phyloP scores from a whole-genome alignment of 2,797 vertebrate genomes.

The Schizopygopsis pylzovi region DNA sequence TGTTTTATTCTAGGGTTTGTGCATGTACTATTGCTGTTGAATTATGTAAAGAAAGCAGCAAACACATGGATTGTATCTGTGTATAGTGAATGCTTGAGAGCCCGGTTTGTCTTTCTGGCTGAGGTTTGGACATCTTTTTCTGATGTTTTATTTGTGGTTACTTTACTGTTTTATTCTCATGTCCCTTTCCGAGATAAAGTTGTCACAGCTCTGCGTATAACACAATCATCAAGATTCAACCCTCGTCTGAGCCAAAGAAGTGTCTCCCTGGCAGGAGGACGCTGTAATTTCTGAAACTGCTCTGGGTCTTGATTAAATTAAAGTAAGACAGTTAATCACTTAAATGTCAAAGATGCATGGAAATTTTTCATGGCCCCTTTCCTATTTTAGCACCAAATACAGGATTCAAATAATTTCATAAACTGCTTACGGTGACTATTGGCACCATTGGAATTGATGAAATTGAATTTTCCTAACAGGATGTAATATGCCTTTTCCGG shows the following conservation, averaged over 20 bases:
- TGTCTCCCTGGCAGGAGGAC: constrained; percentile 2
- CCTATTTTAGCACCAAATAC: constrained; percentile 36
- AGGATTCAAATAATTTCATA: constrained; percentile 48
- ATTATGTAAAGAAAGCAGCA: constrained; percentile 52
- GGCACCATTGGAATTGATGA: constrained; percentile 26
- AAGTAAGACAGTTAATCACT: constrained; percentile 38
- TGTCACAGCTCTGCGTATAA: constrained; percentile 21
- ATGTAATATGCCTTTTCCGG: constrained; percentile 37
- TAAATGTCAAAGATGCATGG: constrained; percentile 47
- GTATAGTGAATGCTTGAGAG: constrained; percentile 2
- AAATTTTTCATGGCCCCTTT: constrained; percentile 40
- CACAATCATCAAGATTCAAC: background rate
- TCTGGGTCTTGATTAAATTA: constrained; percentile 49
- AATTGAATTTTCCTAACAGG: constrained; percentile 45
- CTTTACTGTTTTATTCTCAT: constrained; percentile 14
- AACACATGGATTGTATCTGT: constrained; percentile 29
- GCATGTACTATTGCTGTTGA: constrained; percentile 24
- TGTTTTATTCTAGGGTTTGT: background rate
- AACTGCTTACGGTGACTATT: constrained; percentile 37
- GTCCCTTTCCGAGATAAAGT: constrained; percentile 17
- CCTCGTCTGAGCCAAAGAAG: background rate
- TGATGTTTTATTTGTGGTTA: constrained; percentile 36
- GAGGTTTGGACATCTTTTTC: constrained; percentile 18
- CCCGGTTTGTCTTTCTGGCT: constrained; percentile 7
- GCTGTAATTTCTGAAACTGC: constrained; percentile 27